Conservation (phyloP, 2,888 invertebrate species). For the Netelia virgata region DNA sequence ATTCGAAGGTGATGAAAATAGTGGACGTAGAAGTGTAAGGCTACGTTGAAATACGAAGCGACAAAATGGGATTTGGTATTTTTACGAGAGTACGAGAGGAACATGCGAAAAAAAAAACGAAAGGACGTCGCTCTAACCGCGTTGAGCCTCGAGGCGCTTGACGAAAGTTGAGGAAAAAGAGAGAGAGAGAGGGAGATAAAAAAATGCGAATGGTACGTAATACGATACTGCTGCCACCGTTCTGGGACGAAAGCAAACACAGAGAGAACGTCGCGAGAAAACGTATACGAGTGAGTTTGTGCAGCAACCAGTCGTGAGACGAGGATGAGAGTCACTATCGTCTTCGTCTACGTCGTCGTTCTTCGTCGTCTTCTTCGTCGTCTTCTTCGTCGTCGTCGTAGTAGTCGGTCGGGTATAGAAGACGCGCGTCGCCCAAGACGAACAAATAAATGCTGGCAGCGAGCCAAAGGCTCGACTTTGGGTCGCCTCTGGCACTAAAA, state of each 20-base stretch:
- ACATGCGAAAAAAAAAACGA: conserved; percentile 21
- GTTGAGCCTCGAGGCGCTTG: conserved; percentile 19
- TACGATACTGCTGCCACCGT: conserved; percentile 15
- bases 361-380: no score
- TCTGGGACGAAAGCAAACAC: conserved; percentile 21
- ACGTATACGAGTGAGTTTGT: conserved; percentile 1
- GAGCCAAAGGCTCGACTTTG: conserved; percentile 71
- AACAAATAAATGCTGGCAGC: conserved; percentile 75
- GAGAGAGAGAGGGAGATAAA: conserved; percentile 2
- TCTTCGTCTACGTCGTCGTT: not conserved
- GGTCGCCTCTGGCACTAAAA: conserved; percentile 78
- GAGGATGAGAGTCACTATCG: conserved; percentile 41
- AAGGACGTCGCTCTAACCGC: conserved; percentile 4
- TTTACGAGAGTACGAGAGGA: conserved; percentile 63
- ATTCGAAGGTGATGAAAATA: conserved; percentile 48
- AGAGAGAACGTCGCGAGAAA: not conserved
- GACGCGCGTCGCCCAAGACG: conserved; percentile 69
- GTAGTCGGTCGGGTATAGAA: conserved; percentile 51
- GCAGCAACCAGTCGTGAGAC: not conserved
- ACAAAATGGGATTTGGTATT: conserved; percentile 70
- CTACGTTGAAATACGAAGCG: conserved; percentile 27
- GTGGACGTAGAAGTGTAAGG: not conserved
- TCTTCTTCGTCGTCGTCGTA: no score
- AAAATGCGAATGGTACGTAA: conserved; percentile 15
- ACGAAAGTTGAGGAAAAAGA: conserved; percentile 30